Conservation (phyloP, 2,113 vertebrate genomes). For the Corvus cornix region DNA sequence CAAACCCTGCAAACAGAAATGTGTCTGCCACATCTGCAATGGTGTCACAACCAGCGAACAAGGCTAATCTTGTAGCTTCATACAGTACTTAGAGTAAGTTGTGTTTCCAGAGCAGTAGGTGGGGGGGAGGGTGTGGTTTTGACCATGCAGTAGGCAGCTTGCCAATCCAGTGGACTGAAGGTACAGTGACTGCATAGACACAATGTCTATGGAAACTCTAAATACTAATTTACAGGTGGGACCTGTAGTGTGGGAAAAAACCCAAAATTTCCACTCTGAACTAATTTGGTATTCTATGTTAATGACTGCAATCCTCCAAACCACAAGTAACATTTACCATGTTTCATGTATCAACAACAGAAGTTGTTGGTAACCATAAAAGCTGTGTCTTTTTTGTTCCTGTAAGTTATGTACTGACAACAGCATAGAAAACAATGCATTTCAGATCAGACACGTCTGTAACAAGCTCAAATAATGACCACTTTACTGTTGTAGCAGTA, state of each 20-base stretch:
- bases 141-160: neutral
- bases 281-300: neutral
- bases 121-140: accelerated
- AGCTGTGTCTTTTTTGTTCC: neutral
- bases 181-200: neutral
- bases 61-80: neutral
- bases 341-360: neutral
- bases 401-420: neutral
- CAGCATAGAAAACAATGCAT: neutral
- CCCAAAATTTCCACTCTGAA: neutral
- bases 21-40: neutral
- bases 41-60: neutral
- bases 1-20: neutral
- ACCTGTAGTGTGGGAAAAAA: neutral
- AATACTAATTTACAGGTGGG: neutral
- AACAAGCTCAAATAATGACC: neutral
- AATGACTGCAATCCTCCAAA: neutral
- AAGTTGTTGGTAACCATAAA: neutral
- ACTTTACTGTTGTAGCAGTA: neutral
- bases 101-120: neutral
- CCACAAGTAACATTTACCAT: neutral
- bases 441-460: neutral
- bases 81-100: accelerated
- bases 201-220: neutral
- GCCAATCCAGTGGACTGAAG: neutral